Percentiles rank a stretch among this genome's conserved stretches.
phyloP scores from a whole-genome alignment of 1,140 invertebrate genomes.

The Limonius californicus region DNA sequence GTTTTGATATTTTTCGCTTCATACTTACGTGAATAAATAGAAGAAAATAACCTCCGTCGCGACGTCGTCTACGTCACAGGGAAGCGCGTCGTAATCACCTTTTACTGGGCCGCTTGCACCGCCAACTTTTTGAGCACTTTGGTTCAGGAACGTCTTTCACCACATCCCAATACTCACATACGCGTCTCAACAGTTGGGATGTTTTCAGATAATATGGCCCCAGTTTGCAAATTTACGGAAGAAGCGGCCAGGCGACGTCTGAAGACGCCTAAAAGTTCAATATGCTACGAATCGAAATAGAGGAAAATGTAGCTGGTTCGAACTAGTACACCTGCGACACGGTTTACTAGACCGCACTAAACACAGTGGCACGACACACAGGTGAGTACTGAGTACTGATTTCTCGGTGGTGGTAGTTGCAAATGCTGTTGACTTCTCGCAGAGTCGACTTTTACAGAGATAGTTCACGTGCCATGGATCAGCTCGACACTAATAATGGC shows the following conservation, averaged over 20 bases:
- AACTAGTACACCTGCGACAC: conserved; percentile 5
- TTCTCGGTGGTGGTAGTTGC: conserved; percentile 8
- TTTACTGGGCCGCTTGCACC: neutral
- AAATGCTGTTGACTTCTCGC: conserved; percentile 4
- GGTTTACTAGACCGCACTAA: conserved; percentile 5
- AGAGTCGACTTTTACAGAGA: conserved; percentile 11
- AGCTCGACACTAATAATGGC: neutral
- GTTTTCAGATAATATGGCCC: neutral
- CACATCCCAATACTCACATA: neutral
- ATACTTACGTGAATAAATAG: neutral
- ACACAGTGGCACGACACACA: neutral
- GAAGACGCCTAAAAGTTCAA: neutral
- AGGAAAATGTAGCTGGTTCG: neutral
- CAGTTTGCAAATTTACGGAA: neutral
- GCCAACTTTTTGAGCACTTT: neutral
- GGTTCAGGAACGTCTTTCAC: neutral
- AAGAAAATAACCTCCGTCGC: neutral
- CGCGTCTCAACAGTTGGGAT: neutral
- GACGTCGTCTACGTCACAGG: neutral
- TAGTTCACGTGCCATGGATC: conserved; percentile 3
- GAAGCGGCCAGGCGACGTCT: neutral
- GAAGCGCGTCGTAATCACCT: neutral
- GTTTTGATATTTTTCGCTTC: too few species aligned
- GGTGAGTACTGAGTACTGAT: conserved; percentile 12
- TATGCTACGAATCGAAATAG: neutral